Base-by-base conservation (phyloP, 2,797 vertebrate species). In the Chlorospingus semifuscus region DNA sequence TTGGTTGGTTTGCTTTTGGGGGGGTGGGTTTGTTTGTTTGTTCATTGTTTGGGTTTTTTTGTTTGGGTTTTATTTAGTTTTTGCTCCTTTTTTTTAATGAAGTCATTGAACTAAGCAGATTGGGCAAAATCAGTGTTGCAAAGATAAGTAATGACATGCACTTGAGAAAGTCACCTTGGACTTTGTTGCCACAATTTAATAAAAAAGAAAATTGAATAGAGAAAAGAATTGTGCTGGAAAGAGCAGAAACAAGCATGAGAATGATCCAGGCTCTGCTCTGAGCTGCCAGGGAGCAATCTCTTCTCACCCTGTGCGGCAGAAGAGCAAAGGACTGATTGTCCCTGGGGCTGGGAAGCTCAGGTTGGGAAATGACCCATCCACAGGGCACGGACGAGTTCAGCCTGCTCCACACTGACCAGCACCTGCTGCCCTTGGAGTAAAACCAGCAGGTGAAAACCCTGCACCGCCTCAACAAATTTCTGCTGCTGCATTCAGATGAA, bases 31-130 rank as follows among this genome's bases (percentile, higher is more conserved):
- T 29, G 18, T 16, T 34, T 34, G 32, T 22, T 42, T 29, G 12
- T 42, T 53, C 2, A 0, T 60, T n/a, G 14, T 34, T 63, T 34
- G 20, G 22, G 4, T 1, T 1, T 32, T 19, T 59, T 19, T 49
- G 8, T 6, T 46, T 37, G 16, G 17, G 16, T 12, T 64, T 3
- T 29, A 39, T 60, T 53, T 24, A 18, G 13, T 3, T 55, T 65
- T 78, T 55, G 20, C 8, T 36, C 21, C 20, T 56, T 57, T 24
- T 29, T 41, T 27, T 20, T 2, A 2, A 61, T 39, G 3, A 84
- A 60, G 32, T 50, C 7, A 65, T 27, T 20, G n/a, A 76, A 61
- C 18, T 34, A 23, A 79, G 20, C 8, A 72, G 56, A 50, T 37
- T 64, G 36, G 24, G 13, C 0, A 5, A 86, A 76, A 65, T 12